Percentiles rank a stretch among this genome's conserved stretches.
Conservation (phyloP, 2,888 invertebrate genomes). For the Melanotus villosus region DNA sequence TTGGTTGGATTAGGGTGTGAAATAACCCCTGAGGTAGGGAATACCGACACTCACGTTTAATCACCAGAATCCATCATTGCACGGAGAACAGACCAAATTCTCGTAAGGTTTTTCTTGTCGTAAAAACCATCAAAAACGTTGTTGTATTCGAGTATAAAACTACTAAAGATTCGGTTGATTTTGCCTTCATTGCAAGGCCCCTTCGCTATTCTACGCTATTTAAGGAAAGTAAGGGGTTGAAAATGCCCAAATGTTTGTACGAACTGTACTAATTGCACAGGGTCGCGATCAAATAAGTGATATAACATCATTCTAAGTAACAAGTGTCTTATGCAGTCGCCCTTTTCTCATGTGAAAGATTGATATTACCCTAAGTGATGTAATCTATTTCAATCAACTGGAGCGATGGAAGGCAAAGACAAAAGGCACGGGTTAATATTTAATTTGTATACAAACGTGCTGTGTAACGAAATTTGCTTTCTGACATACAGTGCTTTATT, state of each 20-base stretch:
- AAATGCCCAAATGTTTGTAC: background rate
- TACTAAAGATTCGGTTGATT: background rate
- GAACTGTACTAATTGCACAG: background rate
- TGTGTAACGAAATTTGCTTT: conserved; percentile 12
- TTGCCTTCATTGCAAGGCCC: too few relatives aligned
- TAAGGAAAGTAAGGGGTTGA: too few relatives aligned
- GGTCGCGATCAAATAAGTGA: background rate
- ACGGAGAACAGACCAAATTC: conserved; percentile 24
- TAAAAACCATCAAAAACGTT: conserved; percentile 13
- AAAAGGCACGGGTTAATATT: conserved; percentile 30
- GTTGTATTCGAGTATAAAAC: conserved; percentile 1
- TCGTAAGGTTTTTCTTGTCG: conserved; percentile 11
- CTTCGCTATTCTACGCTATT: too few relatives aligned
- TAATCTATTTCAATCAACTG: conserved; percentile 28
- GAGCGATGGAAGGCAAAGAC: conserved; percentile 22
- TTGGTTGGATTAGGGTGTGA: conserved; percentile 32
- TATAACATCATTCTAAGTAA: background rate
- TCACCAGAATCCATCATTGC: conserved; percentile 32
- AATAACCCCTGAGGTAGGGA: conserved; percentile 29
- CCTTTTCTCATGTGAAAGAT: conserved; percentile 31
- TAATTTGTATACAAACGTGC: conserved; percentile 35
- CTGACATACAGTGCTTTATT: conserved; percentile 3
- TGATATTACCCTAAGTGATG: conserved; percentile 29
- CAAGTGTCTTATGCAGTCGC: conserved; percentile 11
- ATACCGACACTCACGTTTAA: conserved; percentile 32